These are phyloP conservation scores for Netelia melanura DNA, from an alignment of 2,888 invertebrate species.

Conservation along the genomic window DNA sequence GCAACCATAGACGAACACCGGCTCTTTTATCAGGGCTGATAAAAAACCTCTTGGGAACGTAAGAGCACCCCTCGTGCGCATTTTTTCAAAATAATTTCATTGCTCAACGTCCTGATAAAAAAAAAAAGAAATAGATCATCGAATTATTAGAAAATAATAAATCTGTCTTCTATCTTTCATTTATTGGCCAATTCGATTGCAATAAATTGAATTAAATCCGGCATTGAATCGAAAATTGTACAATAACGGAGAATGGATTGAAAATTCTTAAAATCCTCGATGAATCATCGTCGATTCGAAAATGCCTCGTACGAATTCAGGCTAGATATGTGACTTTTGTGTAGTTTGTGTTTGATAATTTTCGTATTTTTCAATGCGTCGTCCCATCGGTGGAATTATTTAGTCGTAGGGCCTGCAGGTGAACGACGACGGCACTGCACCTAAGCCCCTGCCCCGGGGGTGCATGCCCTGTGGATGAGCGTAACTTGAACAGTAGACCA, in stretches of 20 bases:
- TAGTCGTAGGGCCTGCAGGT: conserved; percentile 50
- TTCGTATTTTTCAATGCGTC: background rate
- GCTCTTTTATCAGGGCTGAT: conserved; percentile 63
- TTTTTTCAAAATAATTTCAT: background rate
- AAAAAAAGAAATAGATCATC: background rate
- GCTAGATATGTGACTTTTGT: background rate
- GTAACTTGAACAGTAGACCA: conserved; percentile 77
- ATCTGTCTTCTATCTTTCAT: no score
- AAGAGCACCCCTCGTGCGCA: background rate
- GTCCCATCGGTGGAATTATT: conserved; percentile 15
- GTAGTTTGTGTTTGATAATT: background rate
- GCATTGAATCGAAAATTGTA: background rate
- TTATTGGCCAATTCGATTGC: no score
- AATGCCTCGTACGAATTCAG: background rate
- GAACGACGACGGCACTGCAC: conserved; percentile 76
- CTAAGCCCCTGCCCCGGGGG: conserved; percentile 79
- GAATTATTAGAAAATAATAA: background rate
- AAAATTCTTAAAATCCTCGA: conserved; percentile 6
- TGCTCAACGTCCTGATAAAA: background rate
- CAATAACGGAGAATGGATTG: background rate
- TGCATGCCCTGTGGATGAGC: conserved; percentile 81
- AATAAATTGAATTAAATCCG: no score
- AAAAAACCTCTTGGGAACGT: conserved; percentile 8
- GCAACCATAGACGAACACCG: conserved; percentile 70
- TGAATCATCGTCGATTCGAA: background rate